Evolutionary conservation across 1,140 invertebrate species (phyloP).

Genomic region (Trichoplusia ni): DNA sequence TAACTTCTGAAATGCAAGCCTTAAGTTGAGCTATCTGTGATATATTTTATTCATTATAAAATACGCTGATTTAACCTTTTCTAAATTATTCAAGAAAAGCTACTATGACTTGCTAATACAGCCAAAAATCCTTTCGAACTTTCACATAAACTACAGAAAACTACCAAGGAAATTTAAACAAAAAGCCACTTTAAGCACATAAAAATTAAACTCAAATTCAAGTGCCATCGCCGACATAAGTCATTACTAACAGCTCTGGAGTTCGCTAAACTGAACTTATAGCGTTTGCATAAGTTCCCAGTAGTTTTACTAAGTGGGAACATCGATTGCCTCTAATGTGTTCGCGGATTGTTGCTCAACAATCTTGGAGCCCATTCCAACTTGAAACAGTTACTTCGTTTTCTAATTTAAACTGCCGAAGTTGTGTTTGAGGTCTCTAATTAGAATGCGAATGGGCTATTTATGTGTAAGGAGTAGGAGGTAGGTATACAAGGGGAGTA

Average conservation of each 20-base stretch:
- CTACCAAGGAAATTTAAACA: no score
- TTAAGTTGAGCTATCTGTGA: no score
- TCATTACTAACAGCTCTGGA: slow-evolving; percentile 37
- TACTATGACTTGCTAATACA: no score
- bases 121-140: no score
- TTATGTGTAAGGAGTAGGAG: neutral
- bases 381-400: slow-evolving; percentile 27
- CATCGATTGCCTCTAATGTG: slow-evolving; percentile 39
- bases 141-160: no score
- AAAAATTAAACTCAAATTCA: slow-evolving; percentile 32
- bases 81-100: no score
- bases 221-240: slow-evolving; percentile 30
- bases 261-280: slow-evolving; percentile 26
- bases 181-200: slow-evolving; percentile 7
- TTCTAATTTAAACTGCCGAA: slow-evolving; percentile 27
- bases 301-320: slow-evolving; percentile 34
- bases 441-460: slow-evolving; percentile 15
- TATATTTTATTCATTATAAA: no score
- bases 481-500: no score
- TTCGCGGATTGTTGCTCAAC: slow-evolving; percentile 30
- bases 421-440: slow-evolving; percentile 15
- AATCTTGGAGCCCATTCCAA: slow-evolving; percentile 28
- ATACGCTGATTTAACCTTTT: no score
- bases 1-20: no score
- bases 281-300: slow-evolving; percentile 33